These are phyloP conservation scores for Kryptopterus vitreolus DNA, from an alignment of 2,797 vertebrate species.

Conservation along the genomic window DNA sequence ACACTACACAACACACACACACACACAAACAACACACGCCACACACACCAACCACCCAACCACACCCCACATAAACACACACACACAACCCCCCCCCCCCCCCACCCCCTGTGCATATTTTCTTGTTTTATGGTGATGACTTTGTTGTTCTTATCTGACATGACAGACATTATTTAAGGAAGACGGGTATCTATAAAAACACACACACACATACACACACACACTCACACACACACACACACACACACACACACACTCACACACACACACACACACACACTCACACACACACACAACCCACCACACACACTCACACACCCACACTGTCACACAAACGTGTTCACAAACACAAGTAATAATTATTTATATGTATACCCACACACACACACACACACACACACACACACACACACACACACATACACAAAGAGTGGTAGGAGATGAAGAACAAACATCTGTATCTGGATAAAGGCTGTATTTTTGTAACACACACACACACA, in stretches of 20 bases:
- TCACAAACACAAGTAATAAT: constrained; percentile 14
- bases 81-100: background rate
- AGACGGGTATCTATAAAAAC: constrained; percentile 48
- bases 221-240: constrained; percentile 21
- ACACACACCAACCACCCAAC: constrained; percentile 22
- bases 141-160: constrained; percentile 14
- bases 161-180: constrained; percentile 26
- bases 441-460: background rate
- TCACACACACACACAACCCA: constrained; percentile 12
- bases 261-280: background rate
- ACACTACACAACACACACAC: too few species aligned
- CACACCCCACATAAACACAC: constrained; percentile 17
- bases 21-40: too few species aligned
- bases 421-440: background rate
- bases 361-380: constrained; percentile 4
- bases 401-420: background rate
- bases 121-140: constrained; percentile 22
- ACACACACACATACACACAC: constrained; percentile 42
- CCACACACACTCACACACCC: background rate
- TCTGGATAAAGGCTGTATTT: background rate
- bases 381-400: constrained; percentile 6
- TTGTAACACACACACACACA: background rate
- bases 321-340: background rate
- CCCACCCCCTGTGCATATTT: background rate
- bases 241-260: too few species aligned